Evolutionary conservation across 2,797 vertebrate genomes (phyloP).

Genomic region (Pelodytes ibericus): DNA sequence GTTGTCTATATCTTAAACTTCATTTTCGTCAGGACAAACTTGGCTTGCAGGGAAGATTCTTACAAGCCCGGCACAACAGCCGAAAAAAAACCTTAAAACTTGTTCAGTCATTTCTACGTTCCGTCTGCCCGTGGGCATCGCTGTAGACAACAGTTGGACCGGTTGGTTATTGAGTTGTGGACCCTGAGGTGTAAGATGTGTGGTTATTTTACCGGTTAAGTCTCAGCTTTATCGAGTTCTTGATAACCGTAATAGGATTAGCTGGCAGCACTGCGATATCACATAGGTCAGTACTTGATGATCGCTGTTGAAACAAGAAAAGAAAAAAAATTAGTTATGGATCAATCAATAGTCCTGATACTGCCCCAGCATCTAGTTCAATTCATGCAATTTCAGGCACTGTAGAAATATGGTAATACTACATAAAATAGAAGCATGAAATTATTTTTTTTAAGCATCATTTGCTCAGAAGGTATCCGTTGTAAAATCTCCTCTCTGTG

Average conservation of each 20-base stretch:
- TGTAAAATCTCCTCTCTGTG: too few species aligned
- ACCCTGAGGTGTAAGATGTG: constrained; percentile 73
- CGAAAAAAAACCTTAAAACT: constrained; percentile 78
- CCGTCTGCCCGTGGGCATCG: constrained; percentile 68
- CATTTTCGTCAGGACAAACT: constrained; percentile 79
- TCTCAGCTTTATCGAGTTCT: constrained; percentile 86
- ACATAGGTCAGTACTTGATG: constrained; percentile 77
- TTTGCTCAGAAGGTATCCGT: too few species aligned
- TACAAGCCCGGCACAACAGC: constrained; percentile 63
- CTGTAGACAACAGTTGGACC: constrained; percentile 77
- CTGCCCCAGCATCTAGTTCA: too few species aligned
- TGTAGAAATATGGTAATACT: too few species aligned
- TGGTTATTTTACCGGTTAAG: constrained; percentile 80
- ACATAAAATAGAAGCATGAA: too few species aligned
- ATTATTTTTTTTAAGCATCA: too few species aligned
- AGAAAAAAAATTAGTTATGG: constrained; percentile 6
- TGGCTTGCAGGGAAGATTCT: constrained; percentile 75
- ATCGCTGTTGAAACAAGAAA: constrained; percentile 67
- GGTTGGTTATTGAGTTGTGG: constrained; percentile 79
- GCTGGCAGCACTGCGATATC: constrained; percentile 78
- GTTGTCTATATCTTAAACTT: too few species aligned
- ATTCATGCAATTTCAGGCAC: too few species aligned
- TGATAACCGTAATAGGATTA: constrained; percentile 80
- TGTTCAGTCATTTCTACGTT: constrained; percentile 73
- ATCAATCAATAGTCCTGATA: too few species aligned